Evolutionary conservation across 2,888 invertebrate species (phyloP).

Genomic region (Phyllotreta striolata): DNA sequence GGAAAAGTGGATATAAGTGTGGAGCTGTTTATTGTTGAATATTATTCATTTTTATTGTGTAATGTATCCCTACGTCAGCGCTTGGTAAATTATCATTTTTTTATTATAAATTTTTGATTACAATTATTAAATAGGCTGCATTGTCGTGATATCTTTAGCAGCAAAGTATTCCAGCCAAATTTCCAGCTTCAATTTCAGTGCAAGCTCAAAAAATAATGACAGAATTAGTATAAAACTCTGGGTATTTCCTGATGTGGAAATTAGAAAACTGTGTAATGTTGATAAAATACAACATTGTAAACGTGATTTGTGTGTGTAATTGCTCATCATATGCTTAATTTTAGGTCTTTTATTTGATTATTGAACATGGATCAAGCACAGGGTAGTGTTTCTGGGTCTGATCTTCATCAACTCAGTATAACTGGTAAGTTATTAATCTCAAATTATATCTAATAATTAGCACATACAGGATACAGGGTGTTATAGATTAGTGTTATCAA

Average conservation of each 20-base stretch:
- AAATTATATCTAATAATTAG: background rate
- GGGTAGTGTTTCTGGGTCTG: slow-evolving; percentile 57
- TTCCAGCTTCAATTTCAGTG: no score
- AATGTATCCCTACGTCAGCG: slow-evolving; percentile 45
- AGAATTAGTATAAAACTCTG: background rate
- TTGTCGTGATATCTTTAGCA: no score
- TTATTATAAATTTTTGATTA: slow-evolving; percentile 8
- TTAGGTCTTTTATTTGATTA: slow-evolving; percentile 32
- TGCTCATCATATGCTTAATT: slow-evolving; percentile 17
- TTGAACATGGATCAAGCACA: slow-evolving; percentile 43
- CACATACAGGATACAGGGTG: background rate
- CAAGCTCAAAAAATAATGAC: background rate
- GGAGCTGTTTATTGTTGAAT: slow-evolving; percentile 6
- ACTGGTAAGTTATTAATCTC: slow-evolving; percentile 65
- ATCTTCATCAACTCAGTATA: slow-evolving; percentile 73
- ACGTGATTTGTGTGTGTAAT: slow-evolving; percentile 12
- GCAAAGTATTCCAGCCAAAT: no score
- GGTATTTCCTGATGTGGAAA: slow-evolving; percentile 22
- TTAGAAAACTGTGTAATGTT: slow-evolving; percentile 27
- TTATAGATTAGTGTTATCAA: background rate
- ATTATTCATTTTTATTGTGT: slow-evolving; percentile 36
- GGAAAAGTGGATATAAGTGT: slow-evolving; percentile 2
- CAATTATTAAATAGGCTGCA: no score
- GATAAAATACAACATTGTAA: no score
- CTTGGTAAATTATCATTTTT: slow-evolving; percentile 41